Percentiles rank a stretch among this genome's conserved stretches.
Conservation (phyloP, 2,888 invertebrate genomes). For the Drosophila merina region DNA sequence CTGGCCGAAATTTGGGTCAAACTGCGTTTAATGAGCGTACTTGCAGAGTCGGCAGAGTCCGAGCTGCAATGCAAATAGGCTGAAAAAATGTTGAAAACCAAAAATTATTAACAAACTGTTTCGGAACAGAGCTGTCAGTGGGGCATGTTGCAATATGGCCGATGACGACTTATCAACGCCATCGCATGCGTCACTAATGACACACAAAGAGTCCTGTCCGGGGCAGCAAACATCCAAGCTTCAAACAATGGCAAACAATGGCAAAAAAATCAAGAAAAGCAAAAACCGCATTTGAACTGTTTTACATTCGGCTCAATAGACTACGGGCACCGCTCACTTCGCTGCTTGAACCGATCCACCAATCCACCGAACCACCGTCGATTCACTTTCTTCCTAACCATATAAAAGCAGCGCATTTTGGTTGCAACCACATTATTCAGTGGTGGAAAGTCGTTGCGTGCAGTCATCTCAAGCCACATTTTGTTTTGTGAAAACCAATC, state of each 20-base stretch:
- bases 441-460: conserved; percentile 83
- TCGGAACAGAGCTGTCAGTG: conserved; percentile 45
- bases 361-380: conserved; percentile 41
- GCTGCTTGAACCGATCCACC: conserved; percentile 26
- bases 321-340: conserved; percentile 26
- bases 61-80: conserved; percentile 38
- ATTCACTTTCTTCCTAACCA: conserved; percentile 84
- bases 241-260: conserved; percentile 40
- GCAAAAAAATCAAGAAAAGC: conserved; percentile 11
- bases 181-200: conserved; percentile 59
- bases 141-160: conserved; percentile 50
- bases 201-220: conserved; percentile 35
- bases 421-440: conserved; percentile 84
- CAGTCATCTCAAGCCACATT: conserved; percentile 67
- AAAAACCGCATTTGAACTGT: conserved; percentile 46
- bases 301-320: conserved; percentile 43
- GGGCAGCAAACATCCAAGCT: conserved; percentile 33
- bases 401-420: conserved; percentile 83
- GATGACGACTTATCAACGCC: conserved; percentile 49
- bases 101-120: conserved; percentile 52
- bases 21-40: conserved; percentile 44
- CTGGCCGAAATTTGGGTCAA: conserved; percentile 70
- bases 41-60: not conserved
- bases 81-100: conserved; percentile 13
- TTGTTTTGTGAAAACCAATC: conserved; percentile 60